Conservation (phyloP, 2,888 invertebrate genomes). For the Limulus polyphemus region DNA sequence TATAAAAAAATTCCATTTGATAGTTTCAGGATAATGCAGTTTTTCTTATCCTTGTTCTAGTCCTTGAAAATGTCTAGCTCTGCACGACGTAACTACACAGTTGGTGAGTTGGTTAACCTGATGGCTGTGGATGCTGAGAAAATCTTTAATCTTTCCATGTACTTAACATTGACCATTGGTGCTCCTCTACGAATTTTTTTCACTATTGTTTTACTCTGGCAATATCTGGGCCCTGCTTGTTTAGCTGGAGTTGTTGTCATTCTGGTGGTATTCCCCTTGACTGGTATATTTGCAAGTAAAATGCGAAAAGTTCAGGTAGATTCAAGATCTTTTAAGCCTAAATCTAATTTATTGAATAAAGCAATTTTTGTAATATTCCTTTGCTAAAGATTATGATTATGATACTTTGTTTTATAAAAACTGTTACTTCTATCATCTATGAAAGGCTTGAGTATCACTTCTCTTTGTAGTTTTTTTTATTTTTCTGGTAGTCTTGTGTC, state of each 20-base stretch:
- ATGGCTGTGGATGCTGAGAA: constrained; percentile 13
- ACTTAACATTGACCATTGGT: constrained; percentile 5
- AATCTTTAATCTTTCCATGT: constrained; percentile 5
- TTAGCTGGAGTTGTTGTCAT: constrained; percentile 11
- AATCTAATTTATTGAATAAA: background rate
- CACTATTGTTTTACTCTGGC: constrained; percentile 8
- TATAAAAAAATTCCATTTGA: too few species aligned
- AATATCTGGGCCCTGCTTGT: constrained; percentile 10
- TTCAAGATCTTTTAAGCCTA: background rate
- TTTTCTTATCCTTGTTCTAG: constrained; percentile 1
- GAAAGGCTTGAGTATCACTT: too few species aligned
- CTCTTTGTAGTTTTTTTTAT: too few species aligned
- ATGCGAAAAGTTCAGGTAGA: constrained; percentile 1
- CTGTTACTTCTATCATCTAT: too few species aligned
- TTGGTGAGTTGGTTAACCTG: constrained; percentile 12
- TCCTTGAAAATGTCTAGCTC: constrained; percentile 7
- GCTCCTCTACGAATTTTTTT: constrained; percentile 9
- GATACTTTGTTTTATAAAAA: too few species aligned
- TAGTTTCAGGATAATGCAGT: too few species aligned
- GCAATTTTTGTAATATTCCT: background rate
- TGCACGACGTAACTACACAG: constrained; percentile 5
- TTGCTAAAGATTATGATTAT: too few species aligned
- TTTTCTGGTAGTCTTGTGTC: too few species aligned
- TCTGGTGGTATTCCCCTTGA: constrained; percentile 6
- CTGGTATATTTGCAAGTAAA: background rate